Conservation (phyloP, 2,888 invertebrate species). For the Oeneis ivallda region DNA sequence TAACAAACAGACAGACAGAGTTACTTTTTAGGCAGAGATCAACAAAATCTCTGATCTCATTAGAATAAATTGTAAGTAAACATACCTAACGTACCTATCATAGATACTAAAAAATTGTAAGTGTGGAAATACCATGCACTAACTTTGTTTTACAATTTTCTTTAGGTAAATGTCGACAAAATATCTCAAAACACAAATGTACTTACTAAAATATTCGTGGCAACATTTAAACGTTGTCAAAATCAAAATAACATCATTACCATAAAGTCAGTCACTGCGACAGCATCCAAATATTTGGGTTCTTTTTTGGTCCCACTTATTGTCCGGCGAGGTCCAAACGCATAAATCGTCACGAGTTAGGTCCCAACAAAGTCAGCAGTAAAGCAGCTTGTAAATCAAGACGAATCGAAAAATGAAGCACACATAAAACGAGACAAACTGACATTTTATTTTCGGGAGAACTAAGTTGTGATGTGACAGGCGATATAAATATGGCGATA, state of each 20-base stretch:
- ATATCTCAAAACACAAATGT: not conserved
- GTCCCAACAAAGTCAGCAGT: conserved; percentile 76
- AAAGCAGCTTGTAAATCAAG: conserved; percentile 79
- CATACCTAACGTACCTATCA: too few species aligned
- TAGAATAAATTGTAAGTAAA: too few species aligned
- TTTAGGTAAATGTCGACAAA: too few species aligned
- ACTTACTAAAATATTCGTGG: not conserved
- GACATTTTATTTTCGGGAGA: conserved; percentile 50
- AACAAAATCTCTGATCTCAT: too few species aligned
- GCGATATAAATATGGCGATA: conserved; percentile 21
- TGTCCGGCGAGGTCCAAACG: conserved; percentile 61
- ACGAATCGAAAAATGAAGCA: conserved; percentile 70
- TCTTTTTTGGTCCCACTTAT: conserved; percentile 49
- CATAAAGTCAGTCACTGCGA: conserved; percentile 43
- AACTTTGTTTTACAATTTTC: too few species aligned
- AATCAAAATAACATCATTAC: conserved; percentile 43
- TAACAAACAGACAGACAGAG: too few species aligned
- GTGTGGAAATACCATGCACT: too few species aligned
- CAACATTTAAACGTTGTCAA: conserved; percentile 21
- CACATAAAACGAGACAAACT: conserved; percentile 62
- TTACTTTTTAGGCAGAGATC: too few species aligned
- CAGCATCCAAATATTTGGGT: conserved; percentile 72
- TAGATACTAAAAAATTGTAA: too few species aligned
- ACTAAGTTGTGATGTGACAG: conserved; percentile 53
- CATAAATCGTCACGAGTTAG: conserved; percentile 78